Conservation (phyloP, 2,888 invertebrate species). For the Troilus luridus region DNA sequence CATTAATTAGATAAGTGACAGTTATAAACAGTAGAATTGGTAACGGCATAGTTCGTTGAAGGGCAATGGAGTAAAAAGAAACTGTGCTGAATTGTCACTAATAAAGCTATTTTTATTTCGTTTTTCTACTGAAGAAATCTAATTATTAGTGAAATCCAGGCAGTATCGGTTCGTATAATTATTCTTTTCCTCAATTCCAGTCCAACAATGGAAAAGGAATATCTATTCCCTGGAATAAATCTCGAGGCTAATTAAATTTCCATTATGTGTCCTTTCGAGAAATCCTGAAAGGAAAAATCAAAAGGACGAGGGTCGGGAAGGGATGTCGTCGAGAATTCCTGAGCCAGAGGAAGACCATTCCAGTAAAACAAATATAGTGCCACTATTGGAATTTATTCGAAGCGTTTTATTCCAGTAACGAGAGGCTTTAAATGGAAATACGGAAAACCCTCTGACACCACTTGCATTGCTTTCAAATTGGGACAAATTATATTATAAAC, state of each 20-base stretch:
- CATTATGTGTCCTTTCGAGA: too few relatives aligned
- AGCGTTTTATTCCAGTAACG: background rate
- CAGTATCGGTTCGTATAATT: too few relatives aligned
- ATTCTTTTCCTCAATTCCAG: background rate
- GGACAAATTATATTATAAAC: background rate
- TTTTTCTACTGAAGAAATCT: too few relatives aligned
- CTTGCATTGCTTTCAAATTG: background rate
- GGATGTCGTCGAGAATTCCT: conserved; percentile 4
- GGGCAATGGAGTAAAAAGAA: too few relatives aligned
- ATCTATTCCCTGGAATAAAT: background rate
- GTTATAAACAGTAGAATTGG: too few relatives aligned
- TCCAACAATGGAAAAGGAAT: background rate
- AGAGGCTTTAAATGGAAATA: background rate
- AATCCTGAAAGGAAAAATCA: background rate
- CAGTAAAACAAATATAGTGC: background rate
- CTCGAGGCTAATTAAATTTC: too few relatives aligned
- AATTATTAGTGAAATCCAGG: too few relatives aligned
- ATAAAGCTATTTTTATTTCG: too few relatives aligned
- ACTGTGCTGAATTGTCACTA: too few relatives aligned
- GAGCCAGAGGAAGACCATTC: background rate
- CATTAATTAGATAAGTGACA: too few relatives aligned
- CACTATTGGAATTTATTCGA: background rate
- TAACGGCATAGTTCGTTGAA: too few relatives aligned
- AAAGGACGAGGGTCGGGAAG: background rate
- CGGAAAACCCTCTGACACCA: background rate